Percentiles rank a stretch among this genome's conserved stretches.
These are phyloP conservation scores for Pinctada fucata DNA, from an alignment of 2,888 invertebrate species.

Conservation along the genomic window DNA sequence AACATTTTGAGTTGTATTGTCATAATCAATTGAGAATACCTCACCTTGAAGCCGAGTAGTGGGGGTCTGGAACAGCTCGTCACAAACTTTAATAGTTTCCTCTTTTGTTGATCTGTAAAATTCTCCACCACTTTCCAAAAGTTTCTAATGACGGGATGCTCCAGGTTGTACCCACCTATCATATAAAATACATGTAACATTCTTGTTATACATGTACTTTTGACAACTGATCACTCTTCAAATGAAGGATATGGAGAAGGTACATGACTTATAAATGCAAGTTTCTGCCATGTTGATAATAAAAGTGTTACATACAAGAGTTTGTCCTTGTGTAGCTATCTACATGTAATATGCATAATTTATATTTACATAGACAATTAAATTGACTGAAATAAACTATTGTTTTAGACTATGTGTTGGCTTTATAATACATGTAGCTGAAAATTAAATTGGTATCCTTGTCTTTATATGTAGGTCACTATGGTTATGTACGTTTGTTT, in stretches of 20 bases:
- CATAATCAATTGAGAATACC: constrained; percentile 13
- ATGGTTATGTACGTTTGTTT: too few relatives aligned
- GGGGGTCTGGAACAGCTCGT: constrained; percentile 99
- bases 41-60: constrained; percentile 95
- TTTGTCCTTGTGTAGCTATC: too few relatives aligned
- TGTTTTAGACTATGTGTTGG: too few relatives aligned
- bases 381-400: too few relatives aligned
- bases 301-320: not conserved
- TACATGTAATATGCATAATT: too few relatives aligned
- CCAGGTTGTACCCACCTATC: constrained; percentile 87
- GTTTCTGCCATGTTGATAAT: not conserved
- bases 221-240: not conserved
- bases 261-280: not conserved
- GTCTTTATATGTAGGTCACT: too few relatives aligned
- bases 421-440: too few relatives aligned
- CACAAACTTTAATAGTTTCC: constrained; percentile 96
- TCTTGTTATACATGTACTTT: not conserved
- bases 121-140: constrained; percentile 93
- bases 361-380: too few relatives aligned
- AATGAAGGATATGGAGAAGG: not conserved
- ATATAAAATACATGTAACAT: constrained; percentile 29
- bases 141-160: constrained; percentile 89
- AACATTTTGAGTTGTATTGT: too few relatives aligned
- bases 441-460: too few relatives aligned
- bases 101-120: constrained; percentile 86